A percentile compares a stretch with the other conserved stretches of the same genome.
These are phyloP conservation scores for Pempheris klunzingeri DNA, from an alignment of 2,797 vertebrate species.

Conservation along the genomic window DNA sequence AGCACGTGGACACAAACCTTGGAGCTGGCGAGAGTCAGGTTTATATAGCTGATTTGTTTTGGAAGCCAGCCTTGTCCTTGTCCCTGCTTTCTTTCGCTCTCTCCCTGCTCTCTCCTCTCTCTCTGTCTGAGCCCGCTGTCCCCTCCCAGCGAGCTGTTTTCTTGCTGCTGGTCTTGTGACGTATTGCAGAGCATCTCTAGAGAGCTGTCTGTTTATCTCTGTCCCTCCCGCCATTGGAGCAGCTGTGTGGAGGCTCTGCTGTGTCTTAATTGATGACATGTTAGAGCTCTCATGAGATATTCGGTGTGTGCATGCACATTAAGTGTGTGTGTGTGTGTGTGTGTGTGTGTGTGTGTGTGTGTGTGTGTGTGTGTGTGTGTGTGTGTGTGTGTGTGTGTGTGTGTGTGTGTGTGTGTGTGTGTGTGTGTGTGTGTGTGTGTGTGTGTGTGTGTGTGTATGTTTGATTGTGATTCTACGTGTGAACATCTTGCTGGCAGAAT, in stretches of 20 bases:
- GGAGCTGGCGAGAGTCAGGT: constrained; percentile 30
- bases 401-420: background rate
- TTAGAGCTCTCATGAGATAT: constrained; percentile 37
- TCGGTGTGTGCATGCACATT: background rate
- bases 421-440: background rate
- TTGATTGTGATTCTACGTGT: constrained; percentile 25
- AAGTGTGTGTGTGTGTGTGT: background rate
- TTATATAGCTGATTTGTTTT: constrained; percentile 54
- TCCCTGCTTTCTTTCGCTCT: constrained; percentile 27
- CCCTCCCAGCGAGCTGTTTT: constrained; percentile 67
- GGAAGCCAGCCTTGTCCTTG: constrained; percentile 52
- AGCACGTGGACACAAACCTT: constrained; percentile 23
- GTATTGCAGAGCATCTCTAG: constrained; percentile 63
- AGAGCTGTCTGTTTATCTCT: constrained; percentile 71
- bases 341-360: background rate
- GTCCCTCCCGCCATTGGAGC: constrained; percentile 52
- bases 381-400: constrained; percentile 20
- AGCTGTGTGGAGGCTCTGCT: constrained; percentile 47
- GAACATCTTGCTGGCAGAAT: constrained; percentile 42
- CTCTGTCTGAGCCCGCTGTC: constrained; percentile 36
- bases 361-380: background rate
- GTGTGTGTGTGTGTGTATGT: background rate
- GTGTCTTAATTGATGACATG: constrained; percentile 72
- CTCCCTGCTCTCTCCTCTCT: constrained; percentile 22
- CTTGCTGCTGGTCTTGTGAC: constrained; percentile 61